Percentiles rank a stretch among this genome's conserved stretches.
These are phyloP conservation scores for Thalassarche chlororhynchos DNA, from an alignment of 2,113 vertebrate species.

Conservation along the genomic window DNA sequence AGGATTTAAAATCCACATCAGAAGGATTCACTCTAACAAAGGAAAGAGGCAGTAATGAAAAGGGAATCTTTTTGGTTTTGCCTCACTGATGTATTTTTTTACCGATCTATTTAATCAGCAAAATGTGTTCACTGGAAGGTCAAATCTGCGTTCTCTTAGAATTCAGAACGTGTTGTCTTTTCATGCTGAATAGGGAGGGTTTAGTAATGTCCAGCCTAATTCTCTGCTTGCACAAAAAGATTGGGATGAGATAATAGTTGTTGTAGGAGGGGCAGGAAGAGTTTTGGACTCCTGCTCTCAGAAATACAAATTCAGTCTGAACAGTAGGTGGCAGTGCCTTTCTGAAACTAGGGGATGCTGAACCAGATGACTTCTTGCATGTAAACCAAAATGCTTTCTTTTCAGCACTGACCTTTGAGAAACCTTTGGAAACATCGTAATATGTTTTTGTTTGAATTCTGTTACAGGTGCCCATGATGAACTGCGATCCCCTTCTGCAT, in stretches of 20 bases:
- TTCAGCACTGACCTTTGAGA: not conserved
- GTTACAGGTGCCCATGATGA: conserved; percentile 84
- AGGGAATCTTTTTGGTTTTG: not conserved
- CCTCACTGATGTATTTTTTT: not conserved
- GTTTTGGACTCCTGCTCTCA: not conserved
- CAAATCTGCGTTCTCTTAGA: not conserved
- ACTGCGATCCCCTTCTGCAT: conserved; percentile 91
- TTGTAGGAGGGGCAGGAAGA: not conserved
- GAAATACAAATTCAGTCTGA: not conserved
- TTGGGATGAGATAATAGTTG: not conserved
- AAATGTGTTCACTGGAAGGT: not conserved
- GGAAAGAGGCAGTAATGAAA: not conserved
- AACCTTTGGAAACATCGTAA: not conserved
- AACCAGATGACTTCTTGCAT: not conserved
- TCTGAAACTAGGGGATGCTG: not conserved
- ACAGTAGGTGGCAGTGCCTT: conserved; percentile 8
- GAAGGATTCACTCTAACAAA: conserved; percentile 26
- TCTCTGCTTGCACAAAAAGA: not conserved
- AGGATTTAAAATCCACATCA: conserved; percentile 32
- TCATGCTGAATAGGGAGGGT: not conserved
- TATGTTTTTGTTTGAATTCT: not conserved
- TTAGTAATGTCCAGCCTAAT: not conserved
- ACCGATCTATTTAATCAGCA: not conserved
- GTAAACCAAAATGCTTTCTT: not conserved
- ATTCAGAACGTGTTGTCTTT: not conserved